Evolutionary conservation across 2,888 invertebrate genomes (phyloP).

Genomic region (Scrobipalpa costella): DNA sequence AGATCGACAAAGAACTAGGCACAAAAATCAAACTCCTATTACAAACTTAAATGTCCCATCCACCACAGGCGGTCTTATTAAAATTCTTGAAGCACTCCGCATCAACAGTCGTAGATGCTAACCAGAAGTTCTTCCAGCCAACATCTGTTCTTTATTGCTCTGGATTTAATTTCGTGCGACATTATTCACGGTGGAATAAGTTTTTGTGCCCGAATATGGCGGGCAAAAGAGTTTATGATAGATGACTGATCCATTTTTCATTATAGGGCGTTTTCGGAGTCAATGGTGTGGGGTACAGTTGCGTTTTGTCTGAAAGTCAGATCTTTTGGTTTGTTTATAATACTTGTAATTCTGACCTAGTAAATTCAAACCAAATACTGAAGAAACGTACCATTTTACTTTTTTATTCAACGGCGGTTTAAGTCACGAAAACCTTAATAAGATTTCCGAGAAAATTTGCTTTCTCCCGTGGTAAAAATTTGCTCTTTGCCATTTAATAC

Average conservation of each 20-base stretch:
- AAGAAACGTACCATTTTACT: too few species aligned
- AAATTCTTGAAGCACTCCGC: constrained; percentile 27
- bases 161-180: constrained; percentile 75
- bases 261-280: constrained; percentile 41
- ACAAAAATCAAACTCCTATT: neutral
- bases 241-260: constrained; percentile 76
- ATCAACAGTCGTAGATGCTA: constrained; percentile 28
- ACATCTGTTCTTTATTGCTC: constrained; percentile 75
- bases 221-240: constrained; percentile 69
- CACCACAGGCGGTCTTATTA: constrained; percentile 19
- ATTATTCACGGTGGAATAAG: constrained; percentile 72
- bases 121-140: constrained; percentile 56
- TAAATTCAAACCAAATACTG: too few species aligned
- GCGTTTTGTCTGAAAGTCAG: neutral
- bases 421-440: too few species aligned
- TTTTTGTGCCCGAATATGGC: constrained; percentile 62
- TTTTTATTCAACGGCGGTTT: too few species aligned
- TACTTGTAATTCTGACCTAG: too few species aligned
- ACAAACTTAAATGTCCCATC: neutral
- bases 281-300: neutral
- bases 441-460: too few species aligned
- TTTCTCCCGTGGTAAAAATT: too few species aligned
- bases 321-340: neutral
- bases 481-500: too few species aligned
- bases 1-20: neutral